Evolutionary conservation across 1,140 invertebrate genomes (phyloP).

Genomic region (Drosophila rufa): DNA sequence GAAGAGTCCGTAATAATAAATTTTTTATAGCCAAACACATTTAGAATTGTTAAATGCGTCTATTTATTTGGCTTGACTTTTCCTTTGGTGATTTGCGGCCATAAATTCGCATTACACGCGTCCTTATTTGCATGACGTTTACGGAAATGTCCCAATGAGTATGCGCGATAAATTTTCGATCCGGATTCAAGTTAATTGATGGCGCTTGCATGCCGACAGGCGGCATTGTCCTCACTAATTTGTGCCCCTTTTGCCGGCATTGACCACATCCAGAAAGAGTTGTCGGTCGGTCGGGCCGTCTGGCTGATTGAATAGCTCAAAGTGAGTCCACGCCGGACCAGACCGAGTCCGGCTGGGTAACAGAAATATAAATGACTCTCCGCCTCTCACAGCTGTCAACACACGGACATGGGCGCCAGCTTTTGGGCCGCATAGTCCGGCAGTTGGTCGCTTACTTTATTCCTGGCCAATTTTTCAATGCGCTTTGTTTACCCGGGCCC

Average conservation of each 20-base stretch:
- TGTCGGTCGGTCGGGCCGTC: conserved; percentile 26
- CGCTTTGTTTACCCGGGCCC: conserved; percentile 64
- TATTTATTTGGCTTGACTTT: conserved; percentile 50
- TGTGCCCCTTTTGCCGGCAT: conserved; percentile 32
- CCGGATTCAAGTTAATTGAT: conserved; percentile 48
- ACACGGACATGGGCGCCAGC: conserved; percentile 37
- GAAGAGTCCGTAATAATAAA: conserved; percentile 42
- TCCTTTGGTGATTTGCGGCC: conserved; percentile 35
- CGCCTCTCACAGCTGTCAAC: conserved; percentile 56
- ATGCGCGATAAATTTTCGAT: conserved; percentile 42
- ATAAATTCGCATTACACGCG: conserved; percentile 75
- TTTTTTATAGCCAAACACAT: conserved; percentile 49
- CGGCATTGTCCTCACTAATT: conserved; percentile 54
- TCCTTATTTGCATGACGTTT: conserved; percentile 51
- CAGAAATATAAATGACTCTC: conserved; percentile 70
- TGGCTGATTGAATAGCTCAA: conserved; percentile 73
- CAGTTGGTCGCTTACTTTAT: conserved; percentile 60
- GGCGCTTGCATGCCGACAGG: conserved; percentile 24
- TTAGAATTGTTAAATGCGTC: conserved; percentile 63
- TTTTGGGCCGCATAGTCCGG: conserved; percentile 40
- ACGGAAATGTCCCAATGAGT: conserved; percentile 20
- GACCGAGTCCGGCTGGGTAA: conserved; percentile 16
- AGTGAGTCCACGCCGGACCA: conserved; percentile 15
- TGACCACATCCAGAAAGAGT: conserved; percentile 58
- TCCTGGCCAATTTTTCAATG: conserved; percentile 79